phyloP scores from a whole-genome alignment of 1,140 invertebrate species.

The Melitaea cinxia region DNA sequence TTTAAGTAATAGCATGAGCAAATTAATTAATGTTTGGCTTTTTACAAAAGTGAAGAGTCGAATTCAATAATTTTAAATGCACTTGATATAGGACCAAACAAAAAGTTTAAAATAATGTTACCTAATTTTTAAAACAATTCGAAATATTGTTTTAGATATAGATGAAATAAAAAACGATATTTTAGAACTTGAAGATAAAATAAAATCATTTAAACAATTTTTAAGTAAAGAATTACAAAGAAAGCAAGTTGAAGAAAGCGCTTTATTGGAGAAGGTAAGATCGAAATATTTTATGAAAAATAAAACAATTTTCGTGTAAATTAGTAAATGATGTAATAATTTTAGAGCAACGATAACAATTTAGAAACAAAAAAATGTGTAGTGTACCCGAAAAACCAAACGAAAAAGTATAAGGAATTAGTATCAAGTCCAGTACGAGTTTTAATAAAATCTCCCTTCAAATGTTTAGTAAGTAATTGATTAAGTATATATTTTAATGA shows the following conservation, averaged over 20 bases:
- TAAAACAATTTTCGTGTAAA: neutral
- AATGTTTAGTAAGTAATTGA: conserved; percentile 53
- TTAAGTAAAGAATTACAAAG: conserved; percentile 49
- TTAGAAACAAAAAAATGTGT: conserved; percentile 39
- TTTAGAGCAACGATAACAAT: neutral
- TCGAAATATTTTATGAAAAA: neutral
- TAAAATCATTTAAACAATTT: conserved; percentile 59
- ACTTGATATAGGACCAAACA: too few species aligned
- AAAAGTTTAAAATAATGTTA: too few species aligned
- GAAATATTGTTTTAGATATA: conserved; percentile 62
- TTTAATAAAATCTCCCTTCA: conserved; percentile 61
- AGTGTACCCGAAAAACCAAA: conserved; percentile 22
- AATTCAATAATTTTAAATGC: too few species aligned
- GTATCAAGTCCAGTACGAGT: conserved; percentile 60
- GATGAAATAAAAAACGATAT: conserved; percentile 70
- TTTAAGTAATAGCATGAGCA: neutral
- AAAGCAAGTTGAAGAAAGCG: conserved; percentile 40
- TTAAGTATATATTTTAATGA: neutral
- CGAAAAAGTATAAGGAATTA: conserved; percentile 55
- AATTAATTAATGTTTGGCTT: too few species aligned
- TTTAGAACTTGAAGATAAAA: conserved; percentile 64
- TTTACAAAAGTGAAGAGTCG: too few species aligned
- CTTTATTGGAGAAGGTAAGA: conserved; percentile 28
- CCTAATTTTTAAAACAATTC: too few species aligned
- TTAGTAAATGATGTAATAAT: neutral